These are phyloP conservation scores for Zaprionus kolodkinae DNA, from an alignment of 1,140 invertebrate species.

Conservation along the genomic window DNA sequence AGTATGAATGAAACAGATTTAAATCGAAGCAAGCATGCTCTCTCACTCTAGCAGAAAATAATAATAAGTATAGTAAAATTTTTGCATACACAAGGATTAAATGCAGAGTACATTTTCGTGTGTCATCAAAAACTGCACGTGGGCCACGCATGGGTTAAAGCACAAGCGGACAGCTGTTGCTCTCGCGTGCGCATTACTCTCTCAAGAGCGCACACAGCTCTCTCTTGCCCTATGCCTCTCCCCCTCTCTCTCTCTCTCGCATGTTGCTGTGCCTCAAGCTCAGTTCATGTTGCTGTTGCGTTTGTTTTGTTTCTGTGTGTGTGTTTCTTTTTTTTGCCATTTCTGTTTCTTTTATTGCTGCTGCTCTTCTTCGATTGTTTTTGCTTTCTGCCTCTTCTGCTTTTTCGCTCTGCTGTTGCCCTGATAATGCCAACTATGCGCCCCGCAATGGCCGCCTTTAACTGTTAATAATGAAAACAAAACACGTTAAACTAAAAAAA, in stretches of 20 bases:
- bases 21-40: too few species aligned
- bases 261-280: neutral
- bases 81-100: neutral
- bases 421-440: constrained; percentile 36
- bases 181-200: constrained; percentile 27
- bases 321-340: neutral
- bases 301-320: constrained; percentile 18
- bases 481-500: constrained; percentile 27
- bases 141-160: constrained; percentile 38
- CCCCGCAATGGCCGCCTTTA: constrained; percentile 8
- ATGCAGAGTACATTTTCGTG: neutral
- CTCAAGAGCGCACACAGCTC: constrained; percentile 4
- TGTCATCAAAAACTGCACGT: constrained; percentile 26
- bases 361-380: neutral
- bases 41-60: neutral
- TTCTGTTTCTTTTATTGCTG: constrained; percentile 18
- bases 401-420: constrained; percentile 26
- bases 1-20: neutral
- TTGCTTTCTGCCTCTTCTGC: constrained; percentile 18
- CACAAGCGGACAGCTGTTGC: constrained; percentile 35
- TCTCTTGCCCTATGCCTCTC: constrained; percentile 11
- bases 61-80: neutral
- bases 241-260: constrained; percentile 5
- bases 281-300: constrained; percentile 14
- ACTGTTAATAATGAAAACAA: constrained; percentile 14